These are phyloP conservation scores for Gasteruption jaculator DNA, from an alignment of 2,888 invertebrate genomes.

Conservation along the genomic window DNA sequence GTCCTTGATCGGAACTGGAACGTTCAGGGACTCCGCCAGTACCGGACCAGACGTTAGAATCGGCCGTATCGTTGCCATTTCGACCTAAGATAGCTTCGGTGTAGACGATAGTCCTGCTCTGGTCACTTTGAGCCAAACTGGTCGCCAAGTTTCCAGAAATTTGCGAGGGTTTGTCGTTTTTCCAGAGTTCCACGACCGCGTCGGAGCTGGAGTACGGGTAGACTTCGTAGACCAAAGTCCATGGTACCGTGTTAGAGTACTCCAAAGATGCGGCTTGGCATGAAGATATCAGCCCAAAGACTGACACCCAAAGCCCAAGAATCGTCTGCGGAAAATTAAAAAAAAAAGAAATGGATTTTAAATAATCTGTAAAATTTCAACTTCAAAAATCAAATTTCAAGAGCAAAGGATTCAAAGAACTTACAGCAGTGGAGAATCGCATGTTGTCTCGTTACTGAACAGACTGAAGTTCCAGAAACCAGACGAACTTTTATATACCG, in stretches of 20 bases:
- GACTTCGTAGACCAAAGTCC: slow-evolving; percentile 26
- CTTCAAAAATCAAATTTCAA: too few species aligned
- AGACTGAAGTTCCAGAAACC: too few species aligned
- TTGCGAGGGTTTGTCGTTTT: slow-evolving; percentile 18
- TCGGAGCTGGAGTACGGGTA: slow-evolving; percentile 30
- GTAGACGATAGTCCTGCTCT: slow-evolving; percentile 10
- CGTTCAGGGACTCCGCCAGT: too few species aligned
- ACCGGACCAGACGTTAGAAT: slow-evolving; percentile 1
- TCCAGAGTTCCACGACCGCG: slow-evolving; percentile 23
- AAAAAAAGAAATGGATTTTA: neutral
- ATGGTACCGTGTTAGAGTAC: slow-evolving; percentile 23
- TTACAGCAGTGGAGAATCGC: too few species aligned
- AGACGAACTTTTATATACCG: too few species aligned
- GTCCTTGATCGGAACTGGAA: too few species aligned
- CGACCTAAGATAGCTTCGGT: slow-evolving; percentile 7
- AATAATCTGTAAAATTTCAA: neutral
- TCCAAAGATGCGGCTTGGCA: slow-evolving; percentile 19
- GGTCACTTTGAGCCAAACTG: slow-evolving; percentile 1
- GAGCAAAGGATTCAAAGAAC: too few species aligned
- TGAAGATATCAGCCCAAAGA: slow-evolving; percentile 16
- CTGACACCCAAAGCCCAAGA: slow-evolving; percentile 15
- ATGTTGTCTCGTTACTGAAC: too few species aligned
- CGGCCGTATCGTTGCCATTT: slow-evolving; percentile 14
- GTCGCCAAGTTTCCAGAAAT: slow-evolving; percentile 16
- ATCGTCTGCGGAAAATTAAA: slow-evolving; percentile 15